A percentile compares a stretch with the other conserved stretches of the same genome.
phyloP scores from a whole-genome alignment of 2,888 invertebrate species.

The Tipula confusa region DNA sequence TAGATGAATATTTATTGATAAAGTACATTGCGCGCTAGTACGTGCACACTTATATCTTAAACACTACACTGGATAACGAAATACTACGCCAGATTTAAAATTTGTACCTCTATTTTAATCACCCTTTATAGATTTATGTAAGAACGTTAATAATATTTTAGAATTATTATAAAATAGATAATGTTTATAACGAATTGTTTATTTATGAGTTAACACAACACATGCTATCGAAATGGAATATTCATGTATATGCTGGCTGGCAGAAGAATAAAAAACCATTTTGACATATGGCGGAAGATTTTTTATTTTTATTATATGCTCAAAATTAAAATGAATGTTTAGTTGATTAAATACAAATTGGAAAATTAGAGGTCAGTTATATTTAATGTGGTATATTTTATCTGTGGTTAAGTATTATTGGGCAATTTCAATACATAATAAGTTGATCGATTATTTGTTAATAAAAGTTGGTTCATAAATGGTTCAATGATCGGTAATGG shows the following conservation, averaged over 20 bases:
- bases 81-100: no score
- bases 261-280: not conserved
- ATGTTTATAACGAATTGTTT: constrained; percentile 16
- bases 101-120: no score
- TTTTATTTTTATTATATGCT: not conserved
- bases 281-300: not conserved
- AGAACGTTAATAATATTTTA: not conserved
- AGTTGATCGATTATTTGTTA: not conserved
- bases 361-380: not conserved
- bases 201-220: not conserved
- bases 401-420: not conserved
- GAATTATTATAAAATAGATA: not conserved
- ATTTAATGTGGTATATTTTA: not conserved
- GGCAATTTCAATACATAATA: not conserved
- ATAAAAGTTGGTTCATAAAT: not conserved
- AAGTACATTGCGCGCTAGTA: no score
- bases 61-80: no score
- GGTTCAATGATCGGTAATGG: not conserved
- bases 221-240: not conserved
- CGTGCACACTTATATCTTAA: no score
- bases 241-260: not conserved
- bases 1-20: no score
- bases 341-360: not conserved
- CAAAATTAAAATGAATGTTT: not conserved
- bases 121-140: not conserved